These are phyloP conservation scores for Chauna torquata DNA, from an alignment of 2,113 vertebrate species.

Conservation along the genomic window DNA sequence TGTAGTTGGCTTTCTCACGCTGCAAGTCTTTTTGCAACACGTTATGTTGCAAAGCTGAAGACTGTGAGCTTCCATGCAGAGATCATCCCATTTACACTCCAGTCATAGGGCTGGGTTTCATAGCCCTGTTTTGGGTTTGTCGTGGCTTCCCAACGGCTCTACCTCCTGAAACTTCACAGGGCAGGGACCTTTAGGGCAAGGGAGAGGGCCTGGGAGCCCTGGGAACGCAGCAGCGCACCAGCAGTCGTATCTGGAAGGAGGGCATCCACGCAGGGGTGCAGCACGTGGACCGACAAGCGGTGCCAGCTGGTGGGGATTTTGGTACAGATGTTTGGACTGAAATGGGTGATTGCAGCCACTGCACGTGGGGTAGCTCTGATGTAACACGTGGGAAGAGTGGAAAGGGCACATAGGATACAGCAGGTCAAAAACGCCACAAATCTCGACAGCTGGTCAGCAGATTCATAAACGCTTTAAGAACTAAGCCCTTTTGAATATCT, in stretches of 20 bases:
- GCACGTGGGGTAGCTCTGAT: neutral
- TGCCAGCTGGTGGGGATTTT: neutral
- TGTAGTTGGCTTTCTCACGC: neutral
- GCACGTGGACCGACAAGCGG: accelerated
- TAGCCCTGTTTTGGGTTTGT: neutral
- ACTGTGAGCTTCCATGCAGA: conserved; percentile 15
- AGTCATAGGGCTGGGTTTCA: neutral
- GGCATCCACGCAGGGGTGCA: neutral
- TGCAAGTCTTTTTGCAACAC: neutral
- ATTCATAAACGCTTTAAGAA: neutral
- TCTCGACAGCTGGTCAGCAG: neutral
- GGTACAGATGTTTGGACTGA: neutral
- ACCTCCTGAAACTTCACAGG: neutral
- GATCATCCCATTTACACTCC: conserved; percentile 36
- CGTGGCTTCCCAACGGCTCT: neutral
- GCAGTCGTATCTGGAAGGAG: neutral
- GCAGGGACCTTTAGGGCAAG: neutral
- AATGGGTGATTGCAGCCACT: neutral
- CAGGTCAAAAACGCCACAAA: neutral
- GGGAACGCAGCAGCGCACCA: neutral
- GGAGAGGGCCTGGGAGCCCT: neutral
- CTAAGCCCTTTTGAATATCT: neutral
- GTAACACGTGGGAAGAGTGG: neutral
- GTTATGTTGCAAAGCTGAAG: neutral
- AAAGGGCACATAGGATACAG: neutral